These are phyloP conservation scores for Andrena camellia DNA, from an alignment of 2,888 invertebrate species.

Conservation along the genomic window DNA sequence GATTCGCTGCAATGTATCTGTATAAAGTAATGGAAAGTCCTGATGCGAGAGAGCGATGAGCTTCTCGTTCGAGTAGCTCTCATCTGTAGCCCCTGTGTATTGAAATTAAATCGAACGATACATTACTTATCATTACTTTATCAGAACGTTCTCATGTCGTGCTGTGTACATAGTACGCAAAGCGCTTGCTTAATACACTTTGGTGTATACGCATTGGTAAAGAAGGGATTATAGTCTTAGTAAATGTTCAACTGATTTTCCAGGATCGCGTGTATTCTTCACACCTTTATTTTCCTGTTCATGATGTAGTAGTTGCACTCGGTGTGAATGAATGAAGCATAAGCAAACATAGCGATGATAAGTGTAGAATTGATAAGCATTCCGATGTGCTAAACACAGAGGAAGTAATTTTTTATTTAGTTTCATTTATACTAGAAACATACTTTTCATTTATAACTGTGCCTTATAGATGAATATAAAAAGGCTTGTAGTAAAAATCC, in stretches of 20 bases:
- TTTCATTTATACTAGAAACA: no score
- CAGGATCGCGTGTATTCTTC: neutral
- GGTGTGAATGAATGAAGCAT: neutral
- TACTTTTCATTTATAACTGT: no score
- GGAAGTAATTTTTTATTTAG: no score
- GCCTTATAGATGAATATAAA: slow-evolving; percentile 40
- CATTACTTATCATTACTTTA: neutral
- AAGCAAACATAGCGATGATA: neutral
- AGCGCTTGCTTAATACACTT: neutral
- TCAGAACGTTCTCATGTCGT: neutral
- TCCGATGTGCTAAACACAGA: neutral
- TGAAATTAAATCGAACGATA: neutral
- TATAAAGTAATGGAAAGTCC: no score
- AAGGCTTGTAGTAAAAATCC: slow-evolving; percentile 57
- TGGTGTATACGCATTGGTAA: neutral
- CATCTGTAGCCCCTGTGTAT: neutral
- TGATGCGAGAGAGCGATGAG: no score
- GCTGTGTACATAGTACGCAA: neutral
- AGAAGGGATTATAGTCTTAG: neutral
- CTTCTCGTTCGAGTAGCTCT: no score
- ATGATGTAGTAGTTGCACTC: neutral
- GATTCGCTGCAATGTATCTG: no score
- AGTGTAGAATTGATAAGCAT: slow-evolving; percentile 10
- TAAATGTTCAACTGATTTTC: slow-evolving; percentile 1
- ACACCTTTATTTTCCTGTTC: neutral